These are phyloP conservation scores for Tinea pellionella DNA, from an alignment of 2,888 invertebrate species.

Conservation along the genomic window DNA sequence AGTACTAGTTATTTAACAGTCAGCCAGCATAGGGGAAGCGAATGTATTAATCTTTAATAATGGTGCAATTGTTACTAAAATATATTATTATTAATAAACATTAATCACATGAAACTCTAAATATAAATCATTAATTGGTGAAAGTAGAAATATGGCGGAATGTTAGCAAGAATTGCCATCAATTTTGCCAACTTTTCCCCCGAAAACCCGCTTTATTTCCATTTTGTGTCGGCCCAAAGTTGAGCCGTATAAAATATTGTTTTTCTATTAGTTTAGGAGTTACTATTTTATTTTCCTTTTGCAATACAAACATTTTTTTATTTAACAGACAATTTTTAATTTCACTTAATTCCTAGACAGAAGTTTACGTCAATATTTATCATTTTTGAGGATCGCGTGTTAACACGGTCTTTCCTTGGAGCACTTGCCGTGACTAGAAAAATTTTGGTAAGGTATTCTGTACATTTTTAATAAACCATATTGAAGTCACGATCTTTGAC, in stretches of 20 bases:
- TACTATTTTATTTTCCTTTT: background rate
- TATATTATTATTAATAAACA: no score
- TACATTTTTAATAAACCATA: background rate
- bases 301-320: background rate
- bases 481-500: no score
- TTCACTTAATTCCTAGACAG: no score
- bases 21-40: no score
- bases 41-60: no score
- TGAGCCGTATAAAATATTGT: constrained; percentile 1
- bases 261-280: background rate
- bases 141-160: constrained; percentile 3
- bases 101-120: background rate
- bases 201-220: constrained; percentile 60
- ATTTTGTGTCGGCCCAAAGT: constrained; percentile 30
- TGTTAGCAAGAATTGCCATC: constrained; percentile 1
- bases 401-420: background rate
- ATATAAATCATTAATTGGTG: constrained; percentile 6
- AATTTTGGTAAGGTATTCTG: background rate
- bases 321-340: background rate
- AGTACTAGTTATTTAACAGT: no score
- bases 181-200: background rate
- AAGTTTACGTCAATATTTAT: no score
- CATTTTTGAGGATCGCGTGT: background rate
- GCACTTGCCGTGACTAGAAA: background rate
- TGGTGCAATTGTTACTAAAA: no score